phyloP scores from a whole-genome alignment of 2,888 invertebrate species.

The Leucoptera coffeella region DNA sequence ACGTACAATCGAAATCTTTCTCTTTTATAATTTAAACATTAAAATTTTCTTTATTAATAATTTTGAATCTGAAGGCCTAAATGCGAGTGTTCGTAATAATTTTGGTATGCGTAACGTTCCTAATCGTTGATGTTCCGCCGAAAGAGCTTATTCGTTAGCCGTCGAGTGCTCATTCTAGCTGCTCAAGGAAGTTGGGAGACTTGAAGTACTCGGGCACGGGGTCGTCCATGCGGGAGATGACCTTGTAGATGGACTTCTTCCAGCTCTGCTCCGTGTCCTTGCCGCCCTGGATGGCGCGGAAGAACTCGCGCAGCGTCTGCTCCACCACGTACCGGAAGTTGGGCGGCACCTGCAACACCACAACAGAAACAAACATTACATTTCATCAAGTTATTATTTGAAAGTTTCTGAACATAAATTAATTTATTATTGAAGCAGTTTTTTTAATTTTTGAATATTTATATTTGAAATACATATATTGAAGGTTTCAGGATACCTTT shows the following conservation, averaged over 20 bases:
- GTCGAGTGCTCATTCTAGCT: conserved; percentile 73
- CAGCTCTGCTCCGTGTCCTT: conserved; percentile 98
- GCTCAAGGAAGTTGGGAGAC: conserved; percentile 98
- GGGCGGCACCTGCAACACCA: conserved; percentile 86
- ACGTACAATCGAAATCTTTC: conserved; percentile 36
- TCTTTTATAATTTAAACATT: conserved; percentile 44
- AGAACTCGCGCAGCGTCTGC: conserved; percentile 97
- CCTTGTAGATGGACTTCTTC: conserved; percentile 99
- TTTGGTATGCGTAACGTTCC: conserved; percentile 52
- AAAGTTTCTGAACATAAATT: too few relatives aligned
- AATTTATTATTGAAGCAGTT: too few relatives aligned
- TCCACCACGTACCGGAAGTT: conserved; percentile 97
- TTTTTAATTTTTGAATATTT: too few relatives aligned
- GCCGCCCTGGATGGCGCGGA: conserved; percentile 93
- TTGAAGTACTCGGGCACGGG: conserved; percentile 99
- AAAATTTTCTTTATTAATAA: conserved; percentile 51
- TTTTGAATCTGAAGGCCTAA: conserved; percentile 63
- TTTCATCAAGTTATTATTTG: too few relatives aligned
- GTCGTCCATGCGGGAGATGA: conserved; percentile 98
- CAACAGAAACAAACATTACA: too few relatives aligned
- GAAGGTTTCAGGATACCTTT: too few relatives aligned
- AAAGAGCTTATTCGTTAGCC: conserved; percentile 13
- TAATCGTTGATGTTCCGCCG: conserved; percentile 14
- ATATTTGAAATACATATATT: too few relatives aligned
- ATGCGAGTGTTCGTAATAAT: conserved; percentile 62